Conservation (phyloP, 2,113 vertebrate species). For the Heterotilapia buettikoferi region DNA sequence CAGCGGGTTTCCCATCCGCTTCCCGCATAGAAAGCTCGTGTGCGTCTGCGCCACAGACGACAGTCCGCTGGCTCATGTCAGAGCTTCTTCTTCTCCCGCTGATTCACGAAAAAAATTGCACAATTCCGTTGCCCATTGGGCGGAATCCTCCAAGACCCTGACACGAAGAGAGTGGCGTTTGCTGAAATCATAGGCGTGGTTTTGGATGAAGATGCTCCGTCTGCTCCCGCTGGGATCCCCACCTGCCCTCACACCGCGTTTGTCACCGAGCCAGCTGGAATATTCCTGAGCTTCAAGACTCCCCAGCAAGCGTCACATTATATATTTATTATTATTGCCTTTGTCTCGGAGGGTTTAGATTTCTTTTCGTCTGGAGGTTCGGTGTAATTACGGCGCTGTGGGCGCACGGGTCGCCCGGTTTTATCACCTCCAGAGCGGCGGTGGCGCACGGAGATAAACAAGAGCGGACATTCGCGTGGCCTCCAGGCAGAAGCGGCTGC, state of each 20-base stretch:
- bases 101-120: constrained; percentile 33
- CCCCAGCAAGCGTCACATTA: background rate
- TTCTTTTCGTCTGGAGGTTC: background rate
- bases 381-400: background rate
- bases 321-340: background rate
- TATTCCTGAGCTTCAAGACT: background rate
- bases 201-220: constrained; percentile 62
- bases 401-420: background rate
- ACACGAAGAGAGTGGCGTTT: background rate
- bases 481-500: constrained; percentile 1
- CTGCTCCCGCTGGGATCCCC: constrained; percentile 64
- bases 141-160: background rate
- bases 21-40: constrained; percentile 16
- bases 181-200: constrained; percentile 60
- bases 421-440: background rate
- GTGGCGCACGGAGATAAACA: constrained; percentile 16
- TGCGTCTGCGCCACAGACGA: constrained; percentile 46
- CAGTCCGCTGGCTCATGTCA: constrained; percentile 33
- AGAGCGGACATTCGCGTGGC: constrained; percentile 29
- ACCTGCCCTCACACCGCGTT: constrained; percentile 53
- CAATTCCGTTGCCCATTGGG: background rate
- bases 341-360: background rate
- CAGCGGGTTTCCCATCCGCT: background rate
- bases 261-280: constrained; percentile 37
- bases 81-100: constrained; percentile 26